Evolutionary conservation across 2,888 invertebrate species (phyloP).

Genomic region (Drosophila antonietae): DNA sequence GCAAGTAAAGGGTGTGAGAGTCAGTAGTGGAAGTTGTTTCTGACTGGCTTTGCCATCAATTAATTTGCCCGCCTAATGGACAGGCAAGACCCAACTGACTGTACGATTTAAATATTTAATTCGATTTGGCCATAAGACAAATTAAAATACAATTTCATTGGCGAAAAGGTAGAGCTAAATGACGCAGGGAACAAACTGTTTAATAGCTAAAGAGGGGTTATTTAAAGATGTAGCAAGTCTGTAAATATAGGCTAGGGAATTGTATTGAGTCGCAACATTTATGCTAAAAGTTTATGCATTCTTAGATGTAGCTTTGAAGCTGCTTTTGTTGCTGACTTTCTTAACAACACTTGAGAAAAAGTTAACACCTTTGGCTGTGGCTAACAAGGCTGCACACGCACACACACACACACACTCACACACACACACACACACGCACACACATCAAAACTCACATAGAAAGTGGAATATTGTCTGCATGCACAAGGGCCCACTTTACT

Average conservation of each 20-base stretch:
- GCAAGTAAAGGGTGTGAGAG: too few relatives aligned
- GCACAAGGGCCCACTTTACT: slow-evolving; percentile 66
- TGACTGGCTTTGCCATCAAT: slow-evolving; percentile 56
- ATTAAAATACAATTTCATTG: slow-evolving; percentile 65
- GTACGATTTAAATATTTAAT: slow-evolving; percentile 72
- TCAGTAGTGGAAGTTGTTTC: slow-evolving; percentile 1
- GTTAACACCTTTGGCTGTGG: slow-evolving; percentile 52
- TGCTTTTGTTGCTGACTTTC: slow-evolving; percentile 9
- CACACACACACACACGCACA: not conserved
- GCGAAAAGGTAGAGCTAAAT: slow-evolving; percentile 7
- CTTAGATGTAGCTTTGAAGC: slow-evolving; percentile 11
- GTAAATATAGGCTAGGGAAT: not conserved
- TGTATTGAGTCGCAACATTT: slow-evolving; percentile 28
- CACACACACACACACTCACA: slow-evolving; percentile 4
- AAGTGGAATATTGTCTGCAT: slow-evolving; percentile 30
- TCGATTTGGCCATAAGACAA: slow-evolving; percentile 61
- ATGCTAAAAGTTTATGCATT: slow-evolving; percentile 35
- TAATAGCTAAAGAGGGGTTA: not conserved
- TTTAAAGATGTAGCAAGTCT: not conserved
- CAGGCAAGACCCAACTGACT: slow-evolving; percentile 17
- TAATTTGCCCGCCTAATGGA: slow-evolving; percentile 69
- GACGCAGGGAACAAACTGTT: not conserved
- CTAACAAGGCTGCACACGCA: slow-evolving; percentile 52
- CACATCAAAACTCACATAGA: slow-evolving; percentile 9
- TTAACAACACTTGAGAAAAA: slow-evolving; percentile 48